phyloP scores from a whole-genome alignment of 2,888 invertebrate genomes.

The Smittia sp. region DNA sequence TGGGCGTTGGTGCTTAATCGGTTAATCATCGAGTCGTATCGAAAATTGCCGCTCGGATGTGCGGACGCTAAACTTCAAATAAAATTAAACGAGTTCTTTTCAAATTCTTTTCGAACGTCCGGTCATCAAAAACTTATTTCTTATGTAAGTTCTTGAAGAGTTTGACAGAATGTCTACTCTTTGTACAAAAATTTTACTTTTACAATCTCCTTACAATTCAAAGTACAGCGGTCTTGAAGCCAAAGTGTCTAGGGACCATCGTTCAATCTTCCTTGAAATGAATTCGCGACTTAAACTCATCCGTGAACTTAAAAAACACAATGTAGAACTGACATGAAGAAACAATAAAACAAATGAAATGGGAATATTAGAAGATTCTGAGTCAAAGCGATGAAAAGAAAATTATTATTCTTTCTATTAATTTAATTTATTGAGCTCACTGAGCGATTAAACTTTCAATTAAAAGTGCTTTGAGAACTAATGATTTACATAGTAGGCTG shows the following conservation, averaged over 20 bases:
- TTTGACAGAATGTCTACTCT: no score
- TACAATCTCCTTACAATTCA: no score
- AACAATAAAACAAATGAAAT: constrained; percentile 4
- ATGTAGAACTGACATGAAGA: not conserved
- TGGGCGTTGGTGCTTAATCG: constrained; percentile 39
- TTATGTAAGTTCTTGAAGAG: constrained; percentile 16
- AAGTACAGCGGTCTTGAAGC: no score
- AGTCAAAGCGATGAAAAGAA: not conserved
- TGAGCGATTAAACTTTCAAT: not conserved
- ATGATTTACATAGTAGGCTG: no score
- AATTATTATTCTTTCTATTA: not conserved
- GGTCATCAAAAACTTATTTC: no score
- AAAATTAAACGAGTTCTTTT: no score
- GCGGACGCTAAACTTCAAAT: constrained; percentile 12
- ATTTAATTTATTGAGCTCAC: constrained; percentile 28
- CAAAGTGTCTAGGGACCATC: no score
- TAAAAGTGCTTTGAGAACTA: not conserved
- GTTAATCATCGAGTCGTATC: not conserved
- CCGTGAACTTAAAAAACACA: no score
- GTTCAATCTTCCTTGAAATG: no score
- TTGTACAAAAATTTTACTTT: no score
- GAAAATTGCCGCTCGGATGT: constrained; percentile 7
- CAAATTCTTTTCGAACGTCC: no score
- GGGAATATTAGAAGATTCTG: not conserved
- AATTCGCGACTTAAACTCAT: no score